These are phyloP conservation scores for Gymnarchus niloticus DNA, from an alignment of 2,113 vertebrate species.

Conservation along the genomic window DNA sequence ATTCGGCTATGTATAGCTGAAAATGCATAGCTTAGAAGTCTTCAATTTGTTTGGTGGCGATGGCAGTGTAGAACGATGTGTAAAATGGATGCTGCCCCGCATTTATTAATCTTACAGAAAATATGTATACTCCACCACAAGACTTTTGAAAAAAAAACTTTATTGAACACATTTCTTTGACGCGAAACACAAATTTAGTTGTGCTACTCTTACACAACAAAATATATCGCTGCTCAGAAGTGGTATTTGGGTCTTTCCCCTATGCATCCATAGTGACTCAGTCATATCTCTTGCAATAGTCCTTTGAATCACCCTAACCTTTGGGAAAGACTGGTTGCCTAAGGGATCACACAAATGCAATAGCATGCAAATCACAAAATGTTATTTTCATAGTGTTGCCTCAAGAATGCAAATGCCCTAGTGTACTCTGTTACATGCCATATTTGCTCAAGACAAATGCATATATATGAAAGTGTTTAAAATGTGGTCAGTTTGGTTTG, in stretches of 20 bases:
- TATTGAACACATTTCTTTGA: background rate
- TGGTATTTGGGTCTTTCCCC: background rate
- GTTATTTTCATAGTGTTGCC: slow-evolving; percentile 34
- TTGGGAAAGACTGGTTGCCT: slow-evolving; percentile 17
- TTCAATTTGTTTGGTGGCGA: background rate
- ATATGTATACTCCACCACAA: background rate
- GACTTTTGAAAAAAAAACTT: background rate
- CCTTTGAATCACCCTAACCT: slow-evolving; percentile 11
- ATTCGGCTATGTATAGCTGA: background rate
- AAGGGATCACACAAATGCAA: slow-evolving; percentile 28
- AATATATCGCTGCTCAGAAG: too few relatives aligned
- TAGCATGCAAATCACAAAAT: slow-evolving; percentile 37
- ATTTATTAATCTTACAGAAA: background rate
- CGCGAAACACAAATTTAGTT: background rate
- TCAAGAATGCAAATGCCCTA: slow-evolving; percentile 18
- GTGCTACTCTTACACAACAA: background rate
- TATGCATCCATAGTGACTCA: background rate
- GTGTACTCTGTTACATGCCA: background rate
- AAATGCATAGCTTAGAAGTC: background rate
- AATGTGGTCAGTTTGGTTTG: background rate
- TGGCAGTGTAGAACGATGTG: background rate
- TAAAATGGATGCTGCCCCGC: background rate
- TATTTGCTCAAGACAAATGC: background rate
- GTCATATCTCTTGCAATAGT: background rate
- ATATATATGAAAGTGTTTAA: background rate